phyloP scores from a whole-genome alignment of 1,140 invertebrate species.

The Odontomachus brunneus region DNA sequence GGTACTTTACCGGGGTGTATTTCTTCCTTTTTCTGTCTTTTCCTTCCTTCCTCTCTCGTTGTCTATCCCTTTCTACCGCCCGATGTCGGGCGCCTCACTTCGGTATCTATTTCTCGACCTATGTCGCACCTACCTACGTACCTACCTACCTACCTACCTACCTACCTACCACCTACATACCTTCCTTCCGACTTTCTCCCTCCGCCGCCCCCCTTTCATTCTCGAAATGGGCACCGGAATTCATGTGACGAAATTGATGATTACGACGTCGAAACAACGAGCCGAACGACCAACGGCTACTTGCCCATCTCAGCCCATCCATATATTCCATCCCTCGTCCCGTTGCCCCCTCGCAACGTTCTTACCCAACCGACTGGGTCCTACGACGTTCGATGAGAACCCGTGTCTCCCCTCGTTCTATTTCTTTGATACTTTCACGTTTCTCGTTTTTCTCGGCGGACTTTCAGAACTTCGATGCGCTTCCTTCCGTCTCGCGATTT shows the following conservation, averaged over 20 bases:
- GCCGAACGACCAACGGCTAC: constrained; percentile 9
- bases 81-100: background rate
- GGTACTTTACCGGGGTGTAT: constrained; percentile 5
- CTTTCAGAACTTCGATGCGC: too few relatives aligned
- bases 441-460: background rate
- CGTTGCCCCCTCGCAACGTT: background rate
- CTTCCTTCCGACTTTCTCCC: background rate
- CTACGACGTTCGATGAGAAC: too few relatives aligned
- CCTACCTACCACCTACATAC: too few relatives aligned
- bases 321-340: constrained; percentile 1
- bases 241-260: constrained; percentile 71
- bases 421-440: background rate
- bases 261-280: constrained; percentile 50
- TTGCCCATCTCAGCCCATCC: constrained; percentile 5
- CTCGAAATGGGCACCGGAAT: constrained; percentile 56
- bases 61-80: too few relatives aligned
- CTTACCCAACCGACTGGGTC: constrained; percentile 5
- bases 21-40: background rate
- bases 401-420: background rate
- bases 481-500: background rate
- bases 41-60: background rate
- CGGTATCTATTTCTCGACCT: constrained; percentile 37
- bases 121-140: constrained; percentile 2
- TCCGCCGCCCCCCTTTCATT: background rate
- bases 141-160: background rate